Evolutionary conservation across 2,888 invertebrate species (phyloP), one percentile per base, ranked within the genome.

Genomic region (Rhorus exstirpatorius): DNA sequence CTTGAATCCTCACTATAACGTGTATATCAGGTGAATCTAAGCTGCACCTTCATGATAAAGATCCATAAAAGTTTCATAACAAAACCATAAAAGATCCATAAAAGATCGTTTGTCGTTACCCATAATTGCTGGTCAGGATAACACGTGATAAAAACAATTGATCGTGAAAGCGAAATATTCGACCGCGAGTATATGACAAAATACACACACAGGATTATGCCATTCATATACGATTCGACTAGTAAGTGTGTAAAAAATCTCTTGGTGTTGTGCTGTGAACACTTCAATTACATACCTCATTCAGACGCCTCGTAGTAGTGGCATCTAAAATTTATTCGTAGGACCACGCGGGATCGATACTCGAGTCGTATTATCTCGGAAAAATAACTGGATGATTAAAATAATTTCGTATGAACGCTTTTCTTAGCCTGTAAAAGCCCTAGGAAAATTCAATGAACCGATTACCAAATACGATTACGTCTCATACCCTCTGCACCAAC

Each of bases 21-120:
- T 44, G 41, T 12, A 31, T 83, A 85, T 84, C 79, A 75, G 71
- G 78, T 80, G 84, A 83, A 83, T 83, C 80, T 85, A 85, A 86
- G n/a, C 81, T 86, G 81, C 35, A 67, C 75, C 74, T 83, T 83
- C 84, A 83, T 83, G 74, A 83, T 79, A 83, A 31, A n/a, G 49
- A 24, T 83, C 81, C 84, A 86, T 87, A 86, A 86, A 85, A 74
- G 67, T n/a, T n/a, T n/a, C n/a, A n/a, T n/a, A n/a, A n/a, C n/a
- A n/a, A n/a, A n/a, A n/a, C 31, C 85, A 76, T 83, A 79, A 83
- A 31, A n/a, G 49, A 24, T 83, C 81, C 84, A 86, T 87, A 86
- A 86, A 85, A 74, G 67, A 86, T 84, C 55, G 55, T 63, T 35
- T 71, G 41, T 44, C 63, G 81, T 75, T 83, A 58, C 68, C 49